Conservation (phyloP, 2,888 invertebrate genomes). For the Saturnia pavonia region DNA sequence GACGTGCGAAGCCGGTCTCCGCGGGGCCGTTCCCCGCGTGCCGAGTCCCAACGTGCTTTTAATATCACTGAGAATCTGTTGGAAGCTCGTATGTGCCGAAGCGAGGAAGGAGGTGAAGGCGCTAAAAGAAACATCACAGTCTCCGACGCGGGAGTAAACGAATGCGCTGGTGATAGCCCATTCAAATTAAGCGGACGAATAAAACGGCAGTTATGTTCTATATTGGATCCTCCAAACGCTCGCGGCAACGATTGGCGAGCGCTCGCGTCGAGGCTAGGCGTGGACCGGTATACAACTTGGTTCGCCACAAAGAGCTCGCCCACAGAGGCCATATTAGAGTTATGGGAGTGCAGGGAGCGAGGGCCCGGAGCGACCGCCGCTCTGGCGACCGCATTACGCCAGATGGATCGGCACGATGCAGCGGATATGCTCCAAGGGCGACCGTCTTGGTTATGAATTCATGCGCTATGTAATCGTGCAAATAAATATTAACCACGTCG, state of each 20-base stretch:
- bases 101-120: conserved; percentile 75
- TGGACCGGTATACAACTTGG: conserved; percentile 97
- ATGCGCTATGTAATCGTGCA: conserved; percentile 19
- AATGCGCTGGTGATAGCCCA: conserved; percentile 82
- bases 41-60: conserved; percentile 73
- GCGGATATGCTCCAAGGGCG: conserved; percentile 71
- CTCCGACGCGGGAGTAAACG: conserved; percentile 83
- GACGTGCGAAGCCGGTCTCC: conserved; percentile 73
- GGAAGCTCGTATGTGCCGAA: conserved; percentile 73
- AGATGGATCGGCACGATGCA: conserved; percentile 74
- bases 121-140: conserved; percentile 80
- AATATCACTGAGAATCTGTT: conserved; percentile 76
- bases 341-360: conserved; percentile 96
- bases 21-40: conserved; percentile 72
- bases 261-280: conserved; percentile 94
- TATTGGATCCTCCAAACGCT: conserved; percentile 95
- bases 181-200: conserved; percentile 82
- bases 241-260: conserved; percentile 98
- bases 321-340: conserved; percentile 96
- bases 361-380: conserved; percentile 91
- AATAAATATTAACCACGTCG: neutral
- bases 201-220: conserved; percentile 80
- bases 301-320: conserved; percentile 98
- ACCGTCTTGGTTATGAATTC: conserved; percentile 76
- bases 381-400: conserved; percentile 77